A percentile compares a stretch with the other conserved stretches of the same genome.
Conservation (phyloP, 2,888 invertebrate species). For the Andrena camellia region DNA sequence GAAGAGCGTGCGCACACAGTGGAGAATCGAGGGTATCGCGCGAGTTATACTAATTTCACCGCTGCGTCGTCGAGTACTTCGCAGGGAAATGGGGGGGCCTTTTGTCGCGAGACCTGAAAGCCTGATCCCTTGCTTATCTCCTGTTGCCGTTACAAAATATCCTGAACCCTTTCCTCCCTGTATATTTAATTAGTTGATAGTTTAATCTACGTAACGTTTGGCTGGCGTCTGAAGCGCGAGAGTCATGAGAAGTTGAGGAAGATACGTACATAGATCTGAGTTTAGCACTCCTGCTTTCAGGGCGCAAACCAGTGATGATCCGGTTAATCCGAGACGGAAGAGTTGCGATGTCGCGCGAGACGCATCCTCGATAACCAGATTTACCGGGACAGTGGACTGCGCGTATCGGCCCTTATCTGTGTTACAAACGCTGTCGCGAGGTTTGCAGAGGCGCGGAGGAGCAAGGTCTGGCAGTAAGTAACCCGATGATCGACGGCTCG, state of each 20-base stretch:
- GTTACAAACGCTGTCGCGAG: background rate
- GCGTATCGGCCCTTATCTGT: background rate
- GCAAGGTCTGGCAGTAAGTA: background rate
- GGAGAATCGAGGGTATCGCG: no score
- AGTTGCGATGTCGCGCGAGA: background rate
- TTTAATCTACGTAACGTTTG: no score
- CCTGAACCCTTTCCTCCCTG: no score
- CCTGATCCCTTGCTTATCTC: no score
- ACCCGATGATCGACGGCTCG: constrained; percentile 17
- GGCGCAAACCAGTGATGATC: background rate
- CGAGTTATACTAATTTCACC: constrained; percentile 10
- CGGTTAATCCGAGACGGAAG: background rate
- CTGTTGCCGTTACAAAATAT: no score
- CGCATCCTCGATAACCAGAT: constrained; percentile 4
- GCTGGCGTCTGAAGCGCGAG: no score
- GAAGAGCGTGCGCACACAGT: no score
- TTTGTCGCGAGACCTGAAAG: constrained; percentile 2
- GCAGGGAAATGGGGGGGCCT: background rate
- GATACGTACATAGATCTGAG: no score
- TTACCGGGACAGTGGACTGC: constrained; percentile 4
- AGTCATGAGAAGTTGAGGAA: no score
- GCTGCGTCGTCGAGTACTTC: constrained; percentile 7
- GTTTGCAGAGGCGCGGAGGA: background rate
- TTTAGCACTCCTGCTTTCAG: background rate
- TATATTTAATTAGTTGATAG: no score